Percentiles rank a stretch among this genome's conserved stretches.
These are phyloP conservation scores for Botrylloides violaceus DNA, from an alignment of 23 tunicate species.

Conservation along the genomic window DNA sequence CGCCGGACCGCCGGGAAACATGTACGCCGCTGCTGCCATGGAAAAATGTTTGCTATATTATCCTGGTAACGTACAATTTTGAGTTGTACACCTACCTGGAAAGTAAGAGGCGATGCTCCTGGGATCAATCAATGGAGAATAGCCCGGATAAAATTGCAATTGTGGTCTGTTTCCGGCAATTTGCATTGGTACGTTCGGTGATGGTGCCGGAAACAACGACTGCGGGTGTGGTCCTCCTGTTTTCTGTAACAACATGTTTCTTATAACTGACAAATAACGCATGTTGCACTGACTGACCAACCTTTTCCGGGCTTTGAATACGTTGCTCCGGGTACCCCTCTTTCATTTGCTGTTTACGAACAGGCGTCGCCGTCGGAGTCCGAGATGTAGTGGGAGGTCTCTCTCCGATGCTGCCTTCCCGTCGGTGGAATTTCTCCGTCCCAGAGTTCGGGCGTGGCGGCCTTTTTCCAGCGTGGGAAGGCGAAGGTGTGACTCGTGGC, in stretches of 20 bases:
- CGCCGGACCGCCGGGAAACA: constrained; percentile 1
- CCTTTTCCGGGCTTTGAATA: constrained; percentile 16
- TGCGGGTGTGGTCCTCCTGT: neutral
- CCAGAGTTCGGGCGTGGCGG: constrained; percentile 23
- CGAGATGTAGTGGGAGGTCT: constrained; percentile 2
- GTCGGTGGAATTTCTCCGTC: constrained; percentile 12
- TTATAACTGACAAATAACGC: too few relatives aligned
- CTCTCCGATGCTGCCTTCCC: constrained; percentile 16
- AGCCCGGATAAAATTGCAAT: constrained; percentile 17
- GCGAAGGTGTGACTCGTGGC: constrained; percentile 8
- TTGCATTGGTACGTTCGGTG: neutral
- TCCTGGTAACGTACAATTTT: too few relatives aligned
- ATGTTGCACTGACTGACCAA: neutral
- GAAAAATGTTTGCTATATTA: neutral
- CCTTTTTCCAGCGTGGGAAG: neutral
- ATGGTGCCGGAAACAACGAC: constrained; percentile 7
- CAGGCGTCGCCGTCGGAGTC: neutral
- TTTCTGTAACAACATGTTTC: too few relatives aligned
- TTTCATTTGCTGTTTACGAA: neutral
- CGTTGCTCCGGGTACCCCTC: constrained; percentile 10
- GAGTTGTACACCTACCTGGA: constrained; percentile 22
- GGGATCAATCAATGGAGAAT: constrained; percentile 6
- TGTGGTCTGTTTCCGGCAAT: constrained; percentile 10
- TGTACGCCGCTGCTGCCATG: neutral
- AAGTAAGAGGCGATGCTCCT: neutral